phyloP scores from a whole-genome alignment of 2,888 invertebrate species.

The Chaetogeoica ovagalla region DNA sequence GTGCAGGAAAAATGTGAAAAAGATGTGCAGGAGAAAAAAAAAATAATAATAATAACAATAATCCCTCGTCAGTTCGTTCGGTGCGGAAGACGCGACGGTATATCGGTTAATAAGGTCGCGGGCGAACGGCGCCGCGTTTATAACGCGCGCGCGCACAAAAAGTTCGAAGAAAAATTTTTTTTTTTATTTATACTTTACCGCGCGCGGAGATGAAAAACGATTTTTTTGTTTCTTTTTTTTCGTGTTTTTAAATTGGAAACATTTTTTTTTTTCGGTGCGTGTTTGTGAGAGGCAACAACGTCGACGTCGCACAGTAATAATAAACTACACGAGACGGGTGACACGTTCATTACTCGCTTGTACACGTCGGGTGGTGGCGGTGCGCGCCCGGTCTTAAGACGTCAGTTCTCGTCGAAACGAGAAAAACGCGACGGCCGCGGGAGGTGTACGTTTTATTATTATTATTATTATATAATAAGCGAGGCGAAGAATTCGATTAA shows the following conservation, averaged over 20 bases:
- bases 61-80: background rate
- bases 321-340: slow-evolving; percentile 10
- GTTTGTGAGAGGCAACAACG: background rate
- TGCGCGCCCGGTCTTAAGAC: slow-evolving; percentile 39
- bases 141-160: background rate
- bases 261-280: background rate
- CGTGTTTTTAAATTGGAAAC: slow-evolving; percentile 50
- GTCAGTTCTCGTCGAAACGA: slow-evolving; percentile 45
- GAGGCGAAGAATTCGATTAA: slow-evolving; percentile 52
- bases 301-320: background rate
- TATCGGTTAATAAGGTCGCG: slow-evolving; percentile 52
- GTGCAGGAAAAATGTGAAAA: background rate
- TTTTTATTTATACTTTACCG: no score
- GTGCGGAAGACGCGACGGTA: slow-evolving; percentile 19
- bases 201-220: slow-evolving; percentile 28
- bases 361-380: no score
- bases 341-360: slow-evolving; percentile 40
- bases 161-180: background rate
- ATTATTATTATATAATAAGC: slow-evolving; percentile 37
- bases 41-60: no score
- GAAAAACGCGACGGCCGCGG: slow-evolving; percentile 4
- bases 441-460: no score
- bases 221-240: slow-evolving; percentile 20
- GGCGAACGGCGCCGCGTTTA: slow-evolving; percentile 10
- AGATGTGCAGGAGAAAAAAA: background rate